These are phyloP conservation scores for Dolomedes plantarius DNA, from an alignment of 2,888 invertebrate species.

Conservation along the genomic window DNA sequence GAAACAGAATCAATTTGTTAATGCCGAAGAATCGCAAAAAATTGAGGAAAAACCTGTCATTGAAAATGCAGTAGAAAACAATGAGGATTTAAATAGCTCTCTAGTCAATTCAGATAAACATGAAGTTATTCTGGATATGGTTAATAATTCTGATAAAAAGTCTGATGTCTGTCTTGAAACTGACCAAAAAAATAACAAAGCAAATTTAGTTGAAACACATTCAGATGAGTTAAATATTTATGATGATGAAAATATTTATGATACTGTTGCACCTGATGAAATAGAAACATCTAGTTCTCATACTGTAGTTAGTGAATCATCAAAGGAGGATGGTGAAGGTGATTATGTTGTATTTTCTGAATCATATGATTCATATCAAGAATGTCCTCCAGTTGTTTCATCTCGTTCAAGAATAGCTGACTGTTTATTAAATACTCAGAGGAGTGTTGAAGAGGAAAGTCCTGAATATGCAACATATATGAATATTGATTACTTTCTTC, in stretches of 20 bases:
- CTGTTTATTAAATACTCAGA: slow-evolving; percentile 43
- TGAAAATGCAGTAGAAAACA: background rate
- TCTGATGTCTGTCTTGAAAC: background rate
- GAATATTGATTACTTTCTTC: slow-evolving; percentile 92
- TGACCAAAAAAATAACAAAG: background rate
- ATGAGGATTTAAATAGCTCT: slow-evolving; percentile 31
- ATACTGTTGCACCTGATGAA: slow-evolving; percentile 79
- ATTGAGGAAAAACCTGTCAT: slow-evolving; percentile 25
- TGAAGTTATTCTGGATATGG: slow-evolving; percentile 8
- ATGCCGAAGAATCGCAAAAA: slow-evolving; percentile 5
- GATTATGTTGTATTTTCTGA: slow-evolving; percentile 70
- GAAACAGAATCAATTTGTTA: slow-evolving; percentile 13
- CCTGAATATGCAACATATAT: slow-evolving; percentile 82
- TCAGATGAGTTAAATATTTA: slow-evolving; percentile 59
- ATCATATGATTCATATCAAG: slow-evolving; percentile 24
- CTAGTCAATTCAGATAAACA: slow-evolving; percentile 46
- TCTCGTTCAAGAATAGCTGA: slow-evolving; percentile 51
- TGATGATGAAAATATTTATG: slow-evolving; percentile 79
- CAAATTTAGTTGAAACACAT: background rate
- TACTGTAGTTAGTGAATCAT: slow-evolving; percentile 1
- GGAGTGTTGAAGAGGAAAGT: slow-evolving; percentile 61
- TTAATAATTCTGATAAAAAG: background rate
- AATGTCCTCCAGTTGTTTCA: slow-evolving; percentile 32
- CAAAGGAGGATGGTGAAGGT: slow-evolving; percentile 52
- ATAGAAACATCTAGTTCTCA: slow-evolving; percentile 23